Evolutionary conservation across 1,140 invertebrate genomes (phyloP).

Genomic region (Eriosoma lanigerum): DNA sequence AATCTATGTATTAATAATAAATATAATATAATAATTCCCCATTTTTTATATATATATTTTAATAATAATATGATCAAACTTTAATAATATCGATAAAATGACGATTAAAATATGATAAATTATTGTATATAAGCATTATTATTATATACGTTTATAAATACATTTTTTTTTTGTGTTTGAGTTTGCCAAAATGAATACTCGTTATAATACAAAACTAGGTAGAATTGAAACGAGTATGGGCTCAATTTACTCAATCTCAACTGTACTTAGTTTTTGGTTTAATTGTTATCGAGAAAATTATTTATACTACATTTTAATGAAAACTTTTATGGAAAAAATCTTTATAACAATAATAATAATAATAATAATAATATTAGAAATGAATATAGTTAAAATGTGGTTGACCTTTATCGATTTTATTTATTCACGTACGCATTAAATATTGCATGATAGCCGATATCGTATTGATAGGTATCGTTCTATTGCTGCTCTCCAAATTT

Average conservation of each 20-base stretch:
- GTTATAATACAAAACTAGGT: slow-evolving; percentile 14
- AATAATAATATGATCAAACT: neutral
- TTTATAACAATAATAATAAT: no score
- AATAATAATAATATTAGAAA: no score
- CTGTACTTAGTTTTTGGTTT: slow-evolving; percentile 32
- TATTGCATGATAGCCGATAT: no score
- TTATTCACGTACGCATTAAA: no score
- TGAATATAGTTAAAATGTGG: no score
- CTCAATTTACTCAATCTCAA: slow-evolving; percentile 36
- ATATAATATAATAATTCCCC: slow-evolving; percentile 30
- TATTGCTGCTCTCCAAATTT: no score
- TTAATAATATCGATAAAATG: neutral
- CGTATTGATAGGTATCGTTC: no score
- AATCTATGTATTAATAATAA: neutral
- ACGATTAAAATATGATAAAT: slow-evolving; percentile 19
- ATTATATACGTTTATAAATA: slow-evolving; percentile 3
- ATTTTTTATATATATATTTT: neutral
- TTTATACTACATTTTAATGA: no score
- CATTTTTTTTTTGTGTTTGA: slow-evolving; percentile 3
- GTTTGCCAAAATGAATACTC: slow-evolving; percentile 16
- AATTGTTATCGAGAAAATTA: neutral
- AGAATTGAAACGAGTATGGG: slow-evolving; percentile 49
- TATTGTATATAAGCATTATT: neutral
- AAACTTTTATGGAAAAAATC: no score
- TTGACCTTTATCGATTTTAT: no score